Evolutionary conservation across 2,888 invertebrate genomes (phyloP).

Genomic region (Zhengitettix transpicula): DNA sequence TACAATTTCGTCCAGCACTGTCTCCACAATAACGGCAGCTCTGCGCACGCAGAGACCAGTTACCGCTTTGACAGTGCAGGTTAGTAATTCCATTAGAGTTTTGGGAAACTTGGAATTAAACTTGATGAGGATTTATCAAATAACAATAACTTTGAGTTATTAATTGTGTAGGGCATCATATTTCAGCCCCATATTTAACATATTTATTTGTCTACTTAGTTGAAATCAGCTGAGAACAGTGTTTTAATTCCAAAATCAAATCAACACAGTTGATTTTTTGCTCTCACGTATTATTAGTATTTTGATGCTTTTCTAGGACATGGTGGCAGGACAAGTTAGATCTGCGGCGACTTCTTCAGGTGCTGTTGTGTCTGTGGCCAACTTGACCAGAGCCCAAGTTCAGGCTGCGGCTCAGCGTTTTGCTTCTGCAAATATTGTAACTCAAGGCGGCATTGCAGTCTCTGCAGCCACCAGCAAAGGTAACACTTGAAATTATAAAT

Average conservation of each 20-base stretch:
- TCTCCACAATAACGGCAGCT: not conserved
- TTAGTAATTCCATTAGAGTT: not conserved
- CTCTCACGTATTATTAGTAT: no score
- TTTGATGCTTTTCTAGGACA: conserved; percentile 11
- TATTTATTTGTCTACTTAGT: no score
- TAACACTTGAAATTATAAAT: not conserved
- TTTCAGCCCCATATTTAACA: no score
- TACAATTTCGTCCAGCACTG: not conserved
- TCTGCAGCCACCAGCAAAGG: conserved; percentile 11
- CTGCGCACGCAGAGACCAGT: not conserved
- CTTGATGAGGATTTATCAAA: no score
- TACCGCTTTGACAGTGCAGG: not conserved
- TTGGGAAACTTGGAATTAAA: no score
- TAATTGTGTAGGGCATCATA: no score
- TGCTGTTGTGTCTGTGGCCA: conserved; percentile 23
- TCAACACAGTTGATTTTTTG: no score
- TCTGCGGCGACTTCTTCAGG: conserved; percentile 13
- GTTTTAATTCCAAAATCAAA: not conserved
- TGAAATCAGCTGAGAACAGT: no score
- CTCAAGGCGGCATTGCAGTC: conserved; percentile 16
- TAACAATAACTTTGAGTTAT: no score
- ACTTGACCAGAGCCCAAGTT: conserved; percentile 24
- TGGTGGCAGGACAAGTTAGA: conserved; percentile 14
- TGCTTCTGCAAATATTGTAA: conserved; percentile 14
- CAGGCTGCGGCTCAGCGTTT: conserved; percentile 18